Percentiles rank a stretch among this genome's conserved stretches.
Evolutionary conservation across 2,113 vertebrate species (phyloP).

Genomic region (Vidua chalybeata): DNA sequence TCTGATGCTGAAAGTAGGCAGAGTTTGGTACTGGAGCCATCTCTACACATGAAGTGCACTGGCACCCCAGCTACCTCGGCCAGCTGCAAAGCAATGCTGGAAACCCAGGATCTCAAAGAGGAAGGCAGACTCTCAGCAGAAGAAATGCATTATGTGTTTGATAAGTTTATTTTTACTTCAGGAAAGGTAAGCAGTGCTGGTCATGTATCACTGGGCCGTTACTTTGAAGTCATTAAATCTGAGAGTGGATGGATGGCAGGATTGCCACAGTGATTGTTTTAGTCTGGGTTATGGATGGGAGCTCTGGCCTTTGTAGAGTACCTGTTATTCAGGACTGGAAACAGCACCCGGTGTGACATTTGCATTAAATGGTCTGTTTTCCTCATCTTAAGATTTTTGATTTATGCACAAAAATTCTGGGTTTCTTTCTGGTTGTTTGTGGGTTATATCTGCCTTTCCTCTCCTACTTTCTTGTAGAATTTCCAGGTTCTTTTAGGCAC

Average conservation of each 20-base stretch:
- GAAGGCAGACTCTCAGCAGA: slow-evolving; percentile 70
- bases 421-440: background rate
- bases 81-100: slow-evolving; percentile 70
- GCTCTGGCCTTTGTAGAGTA: background rate
- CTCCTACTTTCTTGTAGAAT: background rate
- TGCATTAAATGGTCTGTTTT: background rate
- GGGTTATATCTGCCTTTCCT: background rate
- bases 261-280: background rate
- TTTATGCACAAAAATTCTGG: background rate
- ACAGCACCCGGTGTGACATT: background rate
- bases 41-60: slow-evolving; percentile 52
- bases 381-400: background rate
- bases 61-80: slow-evolving; percentile 80
- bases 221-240: background rate
- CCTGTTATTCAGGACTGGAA: background rate
- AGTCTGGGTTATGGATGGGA: background rate
- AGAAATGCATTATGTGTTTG: slow-evolving; percentile 91
- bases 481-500: background rate
- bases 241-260: background rate
- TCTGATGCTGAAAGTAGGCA: slow-evolving; percentile 64
- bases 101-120: slow-evolving; percentile 68
- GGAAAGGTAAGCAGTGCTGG: slow-evolving; percentile 84
- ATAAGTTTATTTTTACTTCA: slow-evolving; percentile 95
- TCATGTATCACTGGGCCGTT: background rate
- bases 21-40: slow-evolving; percentile 43